A percentile compares a stretch with the other conserved stretches of the same genome.
phyloP scores from a whole-genome alignment of 2,888 invertebrate species.

The Perizoma flavofasciatum region DNA sequence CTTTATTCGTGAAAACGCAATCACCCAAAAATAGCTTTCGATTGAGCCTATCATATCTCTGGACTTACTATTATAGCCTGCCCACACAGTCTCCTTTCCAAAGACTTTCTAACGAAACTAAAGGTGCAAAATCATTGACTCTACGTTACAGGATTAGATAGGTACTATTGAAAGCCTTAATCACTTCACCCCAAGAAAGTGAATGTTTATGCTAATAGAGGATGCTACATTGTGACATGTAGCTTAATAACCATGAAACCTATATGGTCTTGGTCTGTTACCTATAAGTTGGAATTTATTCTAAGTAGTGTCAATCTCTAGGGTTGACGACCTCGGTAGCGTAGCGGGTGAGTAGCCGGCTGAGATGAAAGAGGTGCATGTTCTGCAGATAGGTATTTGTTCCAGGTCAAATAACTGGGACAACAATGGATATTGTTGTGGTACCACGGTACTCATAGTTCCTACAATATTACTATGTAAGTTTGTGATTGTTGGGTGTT shows the following conservation, averaged over 20 bases:
- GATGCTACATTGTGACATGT: conserved; percentile 1
- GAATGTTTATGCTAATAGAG: conserved; percentile 10
- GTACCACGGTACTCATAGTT: too few relatives aligned
- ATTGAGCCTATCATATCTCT: neutral
- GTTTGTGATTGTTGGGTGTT: too few relatives aligned
- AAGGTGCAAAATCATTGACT: conserved; percentile 18
- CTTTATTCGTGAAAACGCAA: too few relatives aligned
- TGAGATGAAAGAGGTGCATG: too few relatives aligned
- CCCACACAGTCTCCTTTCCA: conserved; percentile 1
- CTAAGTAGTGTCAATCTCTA: neutral
- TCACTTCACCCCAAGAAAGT: conserved; percentile 10
- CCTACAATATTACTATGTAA: too few relatives aligned
- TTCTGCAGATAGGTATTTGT: too few relatives aligned
- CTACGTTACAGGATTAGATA: conserved; percentile 16
- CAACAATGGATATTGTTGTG: too few relatives aligned
- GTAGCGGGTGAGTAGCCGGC: too few relatives aligned
- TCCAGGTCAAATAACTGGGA: too few relatives aligned
- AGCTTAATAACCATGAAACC: neutral
- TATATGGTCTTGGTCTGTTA: too few relatives aligned
- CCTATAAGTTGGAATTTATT: neutral
- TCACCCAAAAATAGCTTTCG: neutral
- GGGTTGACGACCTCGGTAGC: too few relatives aligned
- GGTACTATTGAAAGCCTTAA: conserved; percentile 10
- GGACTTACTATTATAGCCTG: neutral
- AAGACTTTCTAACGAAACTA: conserved; percentile 19